Base-by-base conservation (phyloP, 2,113 vertebrate species). In the Mesitornis unicolor region DNA sequence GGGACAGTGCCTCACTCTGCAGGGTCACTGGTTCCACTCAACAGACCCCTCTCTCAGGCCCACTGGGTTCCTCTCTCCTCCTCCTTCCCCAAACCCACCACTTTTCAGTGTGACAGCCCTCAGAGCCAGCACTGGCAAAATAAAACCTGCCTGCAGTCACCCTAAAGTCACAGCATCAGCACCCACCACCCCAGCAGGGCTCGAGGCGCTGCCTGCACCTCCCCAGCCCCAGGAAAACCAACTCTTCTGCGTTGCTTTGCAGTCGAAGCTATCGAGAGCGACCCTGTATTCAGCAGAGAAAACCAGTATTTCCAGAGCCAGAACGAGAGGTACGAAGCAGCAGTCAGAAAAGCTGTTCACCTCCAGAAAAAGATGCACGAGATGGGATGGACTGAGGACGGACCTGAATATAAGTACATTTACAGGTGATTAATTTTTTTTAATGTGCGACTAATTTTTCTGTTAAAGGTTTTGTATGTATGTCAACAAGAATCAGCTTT, bases 291-390 rank as follows among this genome's bases (percentile, higher is more conserved):
- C 29, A 98, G 64, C 94, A 63, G 64, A 74, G 96, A 97, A 92
- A 76, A 97, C 22, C 73, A 79, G 75, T 97, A 98, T 64, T 98
- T 98, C 96, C 95, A 97, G 95, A 98, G 59, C 35, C 97, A 94
- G 61, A 96, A 97, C 6, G 98, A 98, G 79, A 89, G 73, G 45
- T 98, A 98, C 0, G 97, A 98, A 95, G 93, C 53, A 6, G 96
- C 98, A 21, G 5, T 98, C 71, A 91, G 28, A 81, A 98, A 76
- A 51, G 91, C 43, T 42, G 81, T 98, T 71, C 84, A 97, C 36
- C 18, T 97, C 24, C 91, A 81, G 63, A 95, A 42, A 80, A 95
- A 96, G 70, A 96, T 98, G n/a, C 57, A 40, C 1, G 91, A 95
- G 60, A 92, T 98, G 92, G 97, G 97, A 92, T 98, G 98, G 98